Percentiles rank a stretch among this genome's conserved stretches.
Evolutionary conservation across 53 echinoderm and acorn worm species (phyloP).

Genomic region (Temnopleurus reevesii): DNA sequence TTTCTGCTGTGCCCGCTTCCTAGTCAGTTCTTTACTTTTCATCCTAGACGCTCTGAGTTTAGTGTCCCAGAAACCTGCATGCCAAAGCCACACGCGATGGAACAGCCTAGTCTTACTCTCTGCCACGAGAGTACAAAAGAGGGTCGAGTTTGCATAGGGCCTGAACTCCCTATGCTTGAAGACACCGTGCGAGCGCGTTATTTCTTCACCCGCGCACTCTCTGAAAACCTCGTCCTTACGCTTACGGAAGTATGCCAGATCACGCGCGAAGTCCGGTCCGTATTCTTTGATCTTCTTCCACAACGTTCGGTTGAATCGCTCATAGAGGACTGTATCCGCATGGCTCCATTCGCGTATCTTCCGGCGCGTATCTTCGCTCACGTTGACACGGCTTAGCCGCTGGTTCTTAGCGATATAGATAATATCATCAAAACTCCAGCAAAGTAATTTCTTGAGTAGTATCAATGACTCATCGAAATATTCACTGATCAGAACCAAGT

Average conservation of each 20-base stretch:
- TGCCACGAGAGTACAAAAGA: constrained; percentile 62
- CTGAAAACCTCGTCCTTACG: constrained; percentile 42
- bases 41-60: constrained; percentile 32
- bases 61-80: constrained; percentile 32
- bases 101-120: constrained; percentile 62
- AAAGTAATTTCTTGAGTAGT: constrained; percentile 62
- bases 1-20: background rate
- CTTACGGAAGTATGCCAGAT: constrained; percentile 67
- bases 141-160: constrained; percentile 49
- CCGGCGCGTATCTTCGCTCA: constrained; percentile 28
- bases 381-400: constrained; percentile 31
- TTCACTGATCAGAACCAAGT: constrained; percentile 76
- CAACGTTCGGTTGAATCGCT: constrained; percentile 72
- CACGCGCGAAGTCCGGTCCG: constrained; percentile 62
- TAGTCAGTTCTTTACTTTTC: background rate
- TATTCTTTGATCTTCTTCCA: constrained; percentile 75
- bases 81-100: constrained; percentile 53
- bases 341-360: constrained; percentile 75
- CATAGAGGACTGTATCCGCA: constrained; percentile 68
- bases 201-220: constrained; percentile 58
- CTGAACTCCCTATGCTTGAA: constrained; percentile 60
- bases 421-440: constrained; percentile 74
- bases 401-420: constrained; percentile 76
- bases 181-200: constrained; percentile 54
- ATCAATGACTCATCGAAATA: constrained; percentile 82